A percentile compares a stretch with the other conserved stretches of the same genome.
These are phyloP conservation scores for Hydrochoerus hydrochaeris DNA, from an alignment of 2,113 vertebrate genomes.

Conservation along the genomic window DNA sequence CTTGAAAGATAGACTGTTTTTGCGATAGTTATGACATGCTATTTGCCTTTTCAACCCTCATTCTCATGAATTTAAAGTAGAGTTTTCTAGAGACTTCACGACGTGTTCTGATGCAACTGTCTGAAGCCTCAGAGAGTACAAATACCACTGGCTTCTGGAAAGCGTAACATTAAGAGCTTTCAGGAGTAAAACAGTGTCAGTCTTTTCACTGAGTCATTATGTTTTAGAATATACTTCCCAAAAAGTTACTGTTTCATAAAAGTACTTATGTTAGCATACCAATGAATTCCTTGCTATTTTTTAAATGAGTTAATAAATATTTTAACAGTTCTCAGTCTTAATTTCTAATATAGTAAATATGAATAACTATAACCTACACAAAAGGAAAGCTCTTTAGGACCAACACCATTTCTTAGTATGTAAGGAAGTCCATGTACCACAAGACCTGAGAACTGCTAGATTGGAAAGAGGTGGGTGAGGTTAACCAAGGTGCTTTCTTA, in stretches of 20 bases:
- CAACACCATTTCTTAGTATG: background rate
- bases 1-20: background rate
- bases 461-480: background rate
- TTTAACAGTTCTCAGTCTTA: slow-evolving; percentile 21
- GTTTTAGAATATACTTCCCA: background rate
- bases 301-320: background rate
- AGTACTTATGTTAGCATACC: background rate
- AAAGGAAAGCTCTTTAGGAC: background rate
- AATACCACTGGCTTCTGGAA: background rate
- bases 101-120: background rate
- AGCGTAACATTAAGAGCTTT: background rate
- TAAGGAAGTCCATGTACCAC: background rate
- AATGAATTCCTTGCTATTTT: background rate
- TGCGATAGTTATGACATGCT: background rate
- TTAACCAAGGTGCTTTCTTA: background rate
- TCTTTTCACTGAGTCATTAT: background rate
- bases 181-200: background rate
- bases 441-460: background rate
- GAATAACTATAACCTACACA: background rate
- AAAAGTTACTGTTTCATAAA: slow-evolving; percentile 27
- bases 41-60: background rate
- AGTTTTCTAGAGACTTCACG: background rate
- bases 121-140: background rate
- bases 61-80: background rate
- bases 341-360: background rate